phyloP scores from a whole-genome alignment of 2,113 vertebrate genomes.

The Callopanchax toddi region DNA sequence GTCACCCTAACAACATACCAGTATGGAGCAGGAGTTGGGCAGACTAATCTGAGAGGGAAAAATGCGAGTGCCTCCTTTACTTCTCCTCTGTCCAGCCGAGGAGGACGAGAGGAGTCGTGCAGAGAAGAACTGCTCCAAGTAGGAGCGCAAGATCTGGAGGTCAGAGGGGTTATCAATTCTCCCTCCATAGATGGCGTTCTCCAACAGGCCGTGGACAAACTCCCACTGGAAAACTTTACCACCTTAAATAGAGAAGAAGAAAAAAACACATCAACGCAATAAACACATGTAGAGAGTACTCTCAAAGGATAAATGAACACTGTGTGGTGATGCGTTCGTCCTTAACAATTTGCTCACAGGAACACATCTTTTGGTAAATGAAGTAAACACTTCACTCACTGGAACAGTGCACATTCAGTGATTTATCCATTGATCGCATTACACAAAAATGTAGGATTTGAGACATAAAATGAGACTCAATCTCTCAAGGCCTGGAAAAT shows the following conservation, averaged over 20 bases:
- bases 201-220: conserved; percentile 92
- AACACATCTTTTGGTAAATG: not conserved
- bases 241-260: conserved; percentile 68
- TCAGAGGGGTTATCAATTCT: conserved; percentile 94
- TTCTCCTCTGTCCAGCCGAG: conserved; percentile 68
- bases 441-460: not conserved
- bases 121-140: conserved; percentile 94
- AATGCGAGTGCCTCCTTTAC: conserved; percentile 75
- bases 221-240: conserved; percentile 91
- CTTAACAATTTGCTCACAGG: not conserved
- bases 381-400: conserved; percentile 1
- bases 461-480: not conserved
- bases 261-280: not conserved
- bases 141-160: conserved; percentile 91
- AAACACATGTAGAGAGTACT: not conserved
- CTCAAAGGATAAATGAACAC: conserved; percentile 3
- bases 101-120: conserved; percentile 76
- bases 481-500: too few species aligned
- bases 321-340: not conserved
- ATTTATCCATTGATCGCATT: not conserved
- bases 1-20: conserved; percentile 77
- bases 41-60: conserved; percentile 86
- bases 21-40: conserved; percentile 90
- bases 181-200: conserved; percentile 95
- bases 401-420: conserved; percentile 1